These are phyloP conservation scores for Solea senegalensis DNA, from an alignment of 2,113 vertebrate species.

Conservation along the genomic window DNA sequence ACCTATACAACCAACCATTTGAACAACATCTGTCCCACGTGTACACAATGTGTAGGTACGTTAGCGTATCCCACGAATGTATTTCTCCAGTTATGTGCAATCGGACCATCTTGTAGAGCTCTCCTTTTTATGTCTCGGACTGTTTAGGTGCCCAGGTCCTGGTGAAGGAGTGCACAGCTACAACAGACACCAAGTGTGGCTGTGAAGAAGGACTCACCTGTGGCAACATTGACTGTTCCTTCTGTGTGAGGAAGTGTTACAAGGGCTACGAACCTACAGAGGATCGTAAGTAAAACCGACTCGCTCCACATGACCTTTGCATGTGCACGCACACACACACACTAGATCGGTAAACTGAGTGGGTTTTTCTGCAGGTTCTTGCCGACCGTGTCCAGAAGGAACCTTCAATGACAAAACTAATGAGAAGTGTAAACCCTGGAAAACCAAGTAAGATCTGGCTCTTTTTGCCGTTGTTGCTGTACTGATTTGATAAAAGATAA, in stretches of 20 bases:
- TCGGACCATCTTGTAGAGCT: neutral
- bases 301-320: neutral
- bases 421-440: conserved; percentile 72
- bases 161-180: conserved; percentile 42
- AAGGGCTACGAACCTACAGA: conserved; percentile 65
- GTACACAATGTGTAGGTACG: conserved; percentile 75
- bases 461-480: neutral
- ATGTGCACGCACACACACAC: neutral
- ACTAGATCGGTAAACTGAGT: neutral
- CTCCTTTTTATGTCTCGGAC: neutral
- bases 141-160: conserved; percentile 54
- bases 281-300: conserved; percentile 54
- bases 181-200: conserved; percentile 68
- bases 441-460: conserved; percentile 50
- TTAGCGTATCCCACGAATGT: neutral
- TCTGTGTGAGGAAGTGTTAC: conserved; percentile 64
- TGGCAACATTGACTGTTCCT: conserved; percentile 43
- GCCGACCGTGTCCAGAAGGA: conserved; percentile 69
- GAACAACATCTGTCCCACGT: accelerated
- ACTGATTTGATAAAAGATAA: neutral
- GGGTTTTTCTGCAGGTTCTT: conserved; percentile 61
- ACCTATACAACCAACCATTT: neutral
- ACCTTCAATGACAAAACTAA: conserved; percentile 77
- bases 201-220: conserved; percentile 69
- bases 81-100: neutral